Evolutionary conservation across 1,140 invertebrate species (phyloP).

Genomic region (Plodia interpunctella): DNA sequence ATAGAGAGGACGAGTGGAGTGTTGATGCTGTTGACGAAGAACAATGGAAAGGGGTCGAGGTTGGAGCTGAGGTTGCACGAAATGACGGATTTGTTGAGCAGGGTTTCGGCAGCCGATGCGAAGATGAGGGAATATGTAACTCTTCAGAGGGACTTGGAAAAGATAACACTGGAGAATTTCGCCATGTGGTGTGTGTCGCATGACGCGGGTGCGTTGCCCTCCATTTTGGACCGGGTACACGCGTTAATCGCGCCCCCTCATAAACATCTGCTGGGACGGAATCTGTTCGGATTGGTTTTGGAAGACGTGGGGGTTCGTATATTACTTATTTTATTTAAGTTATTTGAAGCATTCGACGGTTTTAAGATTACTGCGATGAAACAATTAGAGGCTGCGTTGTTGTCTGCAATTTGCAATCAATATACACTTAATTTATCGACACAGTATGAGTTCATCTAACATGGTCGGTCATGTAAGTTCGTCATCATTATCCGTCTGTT

Average conservation of each 20-base stretch:
- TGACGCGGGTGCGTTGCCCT: slow-evolving; percentile 78
- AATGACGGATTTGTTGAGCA: slow-evolving; percentile 77
- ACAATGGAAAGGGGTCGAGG: slow-evolving; percentile 61
- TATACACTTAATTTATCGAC: no score
- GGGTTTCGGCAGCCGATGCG: slow-evolving; percentile 77
- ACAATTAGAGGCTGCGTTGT: no score
- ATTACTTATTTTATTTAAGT: no score
- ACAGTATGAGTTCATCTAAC: no score
- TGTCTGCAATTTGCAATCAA: no score
- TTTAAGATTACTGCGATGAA: no score
- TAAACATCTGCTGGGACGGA: slow-evolving; percentile 53
- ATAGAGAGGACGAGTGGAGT: slow-evolving; percentile 46
- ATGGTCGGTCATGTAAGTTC: no score
- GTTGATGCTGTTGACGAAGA: slow-evolving; percentile 55
- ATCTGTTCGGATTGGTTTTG: slow-evolving; percentile 70
- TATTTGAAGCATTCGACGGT: no score
- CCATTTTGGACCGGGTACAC: slow-evolving; percentile 82
- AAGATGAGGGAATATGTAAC: slow-evolving; percentile 78
- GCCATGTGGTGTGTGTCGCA: slow-evolving; percentile 82
- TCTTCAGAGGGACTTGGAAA: slow-evolving; percentile 77
- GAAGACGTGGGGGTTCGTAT: slow-evolving; percentile 74
- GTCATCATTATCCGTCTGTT: no score
- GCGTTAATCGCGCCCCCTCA: slow-evolving; percentile 74
- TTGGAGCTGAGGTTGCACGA: slow-evolving; percentile 78
- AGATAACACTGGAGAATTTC: slow-evolving; percentile 82